Percentiles rank a stretch among this genome's conserved stretches.
Conservation (phyloP, 2,113 vertebrate species). For the Lophius piscatorius region DNA sequence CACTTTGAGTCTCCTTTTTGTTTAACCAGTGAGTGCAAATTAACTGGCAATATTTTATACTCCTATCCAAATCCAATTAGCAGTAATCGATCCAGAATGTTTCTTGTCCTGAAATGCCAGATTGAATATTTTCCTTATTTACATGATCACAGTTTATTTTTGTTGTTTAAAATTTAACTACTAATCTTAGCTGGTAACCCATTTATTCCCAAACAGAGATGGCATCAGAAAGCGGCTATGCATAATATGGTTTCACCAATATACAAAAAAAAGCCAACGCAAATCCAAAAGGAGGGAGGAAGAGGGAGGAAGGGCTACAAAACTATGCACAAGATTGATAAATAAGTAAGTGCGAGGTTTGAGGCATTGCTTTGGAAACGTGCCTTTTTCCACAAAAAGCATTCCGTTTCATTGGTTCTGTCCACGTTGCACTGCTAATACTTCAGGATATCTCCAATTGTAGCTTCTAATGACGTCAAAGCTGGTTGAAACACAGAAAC, state of each 20-base stretch:
- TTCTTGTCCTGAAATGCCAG: conserved; percentile 14
- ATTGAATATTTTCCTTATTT: conserved; percentile 36
- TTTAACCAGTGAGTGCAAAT: conserved; percentile 46
- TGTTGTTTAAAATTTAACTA: conserved; percentile 26
- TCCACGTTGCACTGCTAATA: conserved; percentile 65
- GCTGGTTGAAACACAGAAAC: conserved; percentile 79
- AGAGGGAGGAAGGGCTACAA: conserved; percentile 70
- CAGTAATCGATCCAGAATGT: conserved; percentile 2
- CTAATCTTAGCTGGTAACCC: background rate
- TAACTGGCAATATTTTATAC: conserved; percentile 19
- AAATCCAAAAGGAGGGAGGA: conserved; percentile 53
- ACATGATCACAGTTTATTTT: conserved; percentile 55
- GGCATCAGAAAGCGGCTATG: conserved; percentile 63
- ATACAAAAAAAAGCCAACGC: conserved; percentile 58
- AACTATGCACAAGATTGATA: conserved; percentile 84
- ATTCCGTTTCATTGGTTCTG: conserved; percentile 70
- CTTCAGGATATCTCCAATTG: conserved; percentile 70
- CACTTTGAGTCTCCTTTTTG: conserved; percentile 6
- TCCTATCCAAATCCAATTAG: conserved; percentile 19
- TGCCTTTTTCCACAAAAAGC: conserved; percentile 67
- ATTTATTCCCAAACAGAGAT: conserved; percentile 59
- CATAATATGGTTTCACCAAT: conserved; percentile 68
- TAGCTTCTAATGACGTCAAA: conserved; percentile 76
- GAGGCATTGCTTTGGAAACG: conserved; percentile 79
- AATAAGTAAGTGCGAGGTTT: conserved; percentile 84